Evolutionary conservation across 2,888 invertebrate species (phyloP).

Genomic region (Caenorhabditis virilis): DNA sequence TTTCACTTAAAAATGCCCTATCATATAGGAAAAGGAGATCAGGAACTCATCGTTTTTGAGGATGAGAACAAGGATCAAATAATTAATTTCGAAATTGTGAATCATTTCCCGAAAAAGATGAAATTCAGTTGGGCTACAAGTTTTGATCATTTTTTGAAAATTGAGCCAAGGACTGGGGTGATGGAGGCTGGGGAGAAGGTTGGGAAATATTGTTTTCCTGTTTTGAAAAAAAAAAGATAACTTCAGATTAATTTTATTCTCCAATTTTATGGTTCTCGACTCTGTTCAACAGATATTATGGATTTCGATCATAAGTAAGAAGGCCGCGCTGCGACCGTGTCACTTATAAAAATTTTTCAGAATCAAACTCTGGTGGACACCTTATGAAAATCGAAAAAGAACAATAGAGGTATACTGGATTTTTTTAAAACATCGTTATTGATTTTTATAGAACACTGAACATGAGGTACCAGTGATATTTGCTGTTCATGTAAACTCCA

Average conservation of each 20-base stretch:
- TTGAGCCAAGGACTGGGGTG: conserved; percentile 9
- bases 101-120: conserved; percentile 16
- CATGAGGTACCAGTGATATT: conserved; percentile 16
- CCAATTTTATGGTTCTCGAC: conserved; percentile 20
- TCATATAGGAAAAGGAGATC: conserved; percentile 5
- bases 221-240: not conserved
- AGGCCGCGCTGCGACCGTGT: not conserved
- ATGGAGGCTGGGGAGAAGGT: conserved; percentile 22
- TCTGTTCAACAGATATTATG: conserved; percentile 14
- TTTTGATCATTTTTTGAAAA: conserved; percentile 11
- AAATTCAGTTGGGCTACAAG: conserved; percentile 31
- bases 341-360: not conserved
- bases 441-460: conserved; percentile 13
- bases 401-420: conserved; percentile 8
- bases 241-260: conserved; percentile 18
- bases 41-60: conserved; percentile 24
- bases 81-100: conserved; percentile 7
- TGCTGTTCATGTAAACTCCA: conserved; percentile 24
- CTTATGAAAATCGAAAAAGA: conserved; percentile 25
- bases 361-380: conserved; percentile 20
- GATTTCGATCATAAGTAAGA: conserved; percentile 20
- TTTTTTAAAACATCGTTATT: not conserved
- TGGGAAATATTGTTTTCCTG: too few relatives aligned
- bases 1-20: conserved; percentile 1
- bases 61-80: conserved; percentile 23